Evolutionary conservation across 2,888 invertebrate species (phyloP), one percentile per base, ranked within the genome.

Genomic region (Lycocerus yunnanus): DNA sequence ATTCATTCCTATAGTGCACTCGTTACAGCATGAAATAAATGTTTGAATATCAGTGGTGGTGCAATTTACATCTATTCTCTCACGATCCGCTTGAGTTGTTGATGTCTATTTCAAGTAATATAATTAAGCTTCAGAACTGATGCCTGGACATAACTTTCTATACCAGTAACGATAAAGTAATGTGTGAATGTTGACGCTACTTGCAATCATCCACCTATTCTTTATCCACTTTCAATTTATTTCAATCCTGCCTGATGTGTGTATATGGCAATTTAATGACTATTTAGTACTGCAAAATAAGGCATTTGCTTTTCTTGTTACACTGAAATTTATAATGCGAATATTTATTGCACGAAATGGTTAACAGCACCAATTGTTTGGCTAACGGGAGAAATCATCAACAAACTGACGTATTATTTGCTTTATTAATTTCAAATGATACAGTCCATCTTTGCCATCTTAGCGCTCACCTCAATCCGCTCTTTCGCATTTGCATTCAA

Each of bases 111-210:
- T 80, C 77, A 78, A 78, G 78, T 77, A 78, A 79, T 79, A 82
- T 81, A 81, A 81, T 81, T 81, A 81, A 79, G 78, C 79, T 78
- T 78, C 73, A 70, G 78, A 78, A 74, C 77, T 76, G 81, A 81
- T 81, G 78, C 79, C 80, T 82, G 82, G 82, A 82, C 82, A 80
- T 80, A 81, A 80, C 82, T 82, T 82, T 82, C 82, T 81, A 80
- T 68, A 70, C 72, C 14, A 43, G 65, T 58, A 68, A 68, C 67
- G 68, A 72, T 71, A 68, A 71, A 77, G 69, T 77, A 75, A 76
- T 77, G 77, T 75, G 78, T 75, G 78, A 78, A 78, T 73, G 77
- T 71, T 78, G 66, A 68, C 73, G 71, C 72, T 69, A 69, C 68
- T 72, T 70, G 78, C 74, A 75, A 78, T 78, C 77, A 78, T 78